Percentiles rank a stretch among this genome's conserved stretches.
Conservation (phyloP, 2,888 invertebrate species). For the Tiliacea citrago region DNA sequence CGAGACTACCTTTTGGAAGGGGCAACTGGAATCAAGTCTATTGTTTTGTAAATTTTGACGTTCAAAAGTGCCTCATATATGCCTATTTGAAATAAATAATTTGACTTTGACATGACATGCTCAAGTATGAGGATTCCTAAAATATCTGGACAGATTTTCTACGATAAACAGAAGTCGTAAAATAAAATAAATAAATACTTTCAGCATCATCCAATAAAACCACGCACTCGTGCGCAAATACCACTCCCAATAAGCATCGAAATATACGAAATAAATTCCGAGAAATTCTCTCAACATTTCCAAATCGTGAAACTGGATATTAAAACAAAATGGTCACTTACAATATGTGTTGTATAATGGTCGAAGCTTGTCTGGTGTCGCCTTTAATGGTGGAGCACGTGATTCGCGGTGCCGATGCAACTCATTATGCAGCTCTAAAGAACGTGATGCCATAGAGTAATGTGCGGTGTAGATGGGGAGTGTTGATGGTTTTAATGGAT, state of each 20-base stretch:
- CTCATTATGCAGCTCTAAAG: slow-evolving; percentile 74
- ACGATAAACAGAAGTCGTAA: not conserved
- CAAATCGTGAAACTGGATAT: slow-evolving; percentile 59
- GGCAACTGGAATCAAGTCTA: no score
- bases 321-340: slow-evolving; percentile 63
- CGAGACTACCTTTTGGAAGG: no score
- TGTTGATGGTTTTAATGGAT: not conserved
- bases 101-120: not conserved
- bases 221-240: slow-evolving; percentile 29
- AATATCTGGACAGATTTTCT: not conserved
- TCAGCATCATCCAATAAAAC: slow-evolving; percentile 15
- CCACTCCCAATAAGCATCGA: slow-evolving; percentile 29
- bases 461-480: slow-evolving; percentile 9
- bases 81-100: no score
- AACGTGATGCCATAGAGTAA: slow-evolving; percentile 69
- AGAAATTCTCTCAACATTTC: slow-evolving; percentile 55
- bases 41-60: no score
- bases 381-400: slow-evolving; percentile 72
- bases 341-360: slow-evolving; percentile 67
- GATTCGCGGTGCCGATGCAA: slow-evolving; percentile 73
- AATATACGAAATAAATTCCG: slow-evolving; percentile 46
- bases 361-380: slow-evolving; percentile 65
- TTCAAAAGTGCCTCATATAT: no score
- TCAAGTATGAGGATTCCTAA: not conserved
- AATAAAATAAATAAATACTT: slow-evolving; percentile 8